phyloP scores from a whole-genome alignment of 2,888 invertebrate genomes.

The Torymus tubicola region DNA sequence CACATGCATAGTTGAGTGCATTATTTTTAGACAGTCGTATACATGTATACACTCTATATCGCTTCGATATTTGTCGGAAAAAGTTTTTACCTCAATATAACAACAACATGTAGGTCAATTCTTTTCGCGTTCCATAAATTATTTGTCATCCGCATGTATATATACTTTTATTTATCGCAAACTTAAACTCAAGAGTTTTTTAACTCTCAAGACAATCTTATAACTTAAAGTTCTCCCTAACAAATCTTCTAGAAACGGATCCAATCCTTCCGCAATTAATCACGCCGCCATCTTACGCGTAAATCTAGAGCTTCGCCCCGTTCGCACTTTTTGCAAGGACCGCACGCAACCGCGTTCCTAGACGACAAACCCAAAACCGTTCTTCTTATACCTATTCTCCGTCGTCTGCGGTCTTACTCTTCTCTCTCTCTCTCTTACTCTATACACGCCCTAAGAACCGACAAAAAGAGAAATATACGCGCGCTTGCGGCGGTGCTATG shows the following conservation, averaged over 20 bases:
- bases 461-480: slow-evolving; percentile 61
- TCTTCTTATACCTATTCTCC: neutral
- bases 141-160: no score
- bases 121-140: neutral
- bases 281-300: neutral
- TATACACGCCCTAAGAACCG: slow-evolving; percentile 23
- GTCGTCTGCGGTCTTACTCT: no score
- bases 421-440: no score
- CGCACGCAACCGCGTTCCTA: neutral
- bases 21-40: slow-evolving; percentile 6
- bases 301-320: neutral
- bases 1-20: neutral
- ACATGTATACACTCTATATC: no score
- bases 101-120: no score
- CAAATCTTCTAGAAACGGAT: no score
- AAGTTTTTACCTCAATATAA: no score
- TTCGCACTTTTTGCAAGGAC: neutral
- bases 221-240: no score
- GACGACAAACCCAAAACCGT: neutral
- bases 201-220: no score
- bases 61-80: no score
- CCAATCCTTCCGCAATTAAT: neutral
- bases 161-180: no score
- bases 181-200: no score
- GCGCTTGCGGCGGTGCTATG: slow-evolving; percentile 61